Evolutionary conservation across 2,888 invertebrate species (phyloP).

Genomic region (Formica aserva): DNA sequence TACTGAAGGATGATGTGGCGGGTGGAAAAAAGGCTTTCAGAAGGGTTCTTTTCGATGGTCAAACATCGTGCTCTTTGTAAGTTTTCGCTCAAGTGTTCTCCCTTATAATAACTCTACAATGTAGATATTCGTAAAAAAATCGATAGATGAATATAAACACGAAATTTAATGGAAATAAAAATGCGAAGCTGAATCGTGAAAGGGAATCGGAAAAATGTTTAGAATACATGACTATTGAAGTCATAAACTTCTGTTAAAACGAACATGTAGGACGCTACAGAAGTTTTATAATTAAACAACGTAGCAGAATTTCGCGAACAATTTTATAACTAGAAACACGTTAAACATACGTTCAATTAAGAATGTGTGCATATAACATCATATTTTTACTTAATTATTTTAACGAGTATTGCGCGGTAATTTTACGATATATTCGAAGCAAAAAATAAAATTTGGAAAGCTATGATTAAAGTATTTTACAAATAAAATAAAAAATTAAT

Average conservation of each 20-base stretch:
- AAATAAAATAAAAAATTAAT: slow-evolving; percentile 37
- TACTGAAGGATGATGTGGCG: slow-evolving; percentile 21
- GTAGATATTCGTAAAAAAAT: background rate
- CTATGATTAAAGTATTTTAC: background rate
- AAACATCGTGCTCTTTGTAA: slow-evolving; percentile 29
- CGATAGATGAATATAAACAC: background rate
- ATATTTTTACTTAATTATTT: background rate
- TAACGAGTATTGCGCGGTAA: background rate
- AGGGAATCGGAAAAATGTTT: background rate
- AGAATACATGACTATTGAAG: background rate
- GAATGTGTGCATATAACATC: slow-evolving; percentile 1
- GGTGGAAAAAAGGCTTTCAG: slow-evolving; percentile 12
- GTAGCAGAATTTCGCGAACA: background rate
- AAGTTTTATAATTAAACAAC: slow-evolving; percentile 2
- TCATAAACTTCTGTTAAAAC: background rate
- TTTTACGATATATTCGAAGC: background rate
- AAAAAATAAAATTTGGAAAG: slow-evolving; percentile 7
- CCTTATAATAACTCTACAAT: background rate
- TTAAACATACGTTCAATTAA: slow-evolving; percentile 18
- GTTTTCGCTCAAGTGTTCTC: slow-evolving; percentile 7
- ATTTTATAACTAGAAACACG: background rate
- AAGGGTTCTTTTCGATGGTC: slow-evolving; percentile 1
- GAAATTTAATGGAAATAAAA: slow-evolving; percentile 2
- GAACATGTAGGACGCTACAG: background rate
- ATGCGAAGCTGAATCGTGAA: background rate